Evolutionary conservation across 2,797 vertebrate species (phyloP).

Genomic region (Sparus aurata): DNA sequence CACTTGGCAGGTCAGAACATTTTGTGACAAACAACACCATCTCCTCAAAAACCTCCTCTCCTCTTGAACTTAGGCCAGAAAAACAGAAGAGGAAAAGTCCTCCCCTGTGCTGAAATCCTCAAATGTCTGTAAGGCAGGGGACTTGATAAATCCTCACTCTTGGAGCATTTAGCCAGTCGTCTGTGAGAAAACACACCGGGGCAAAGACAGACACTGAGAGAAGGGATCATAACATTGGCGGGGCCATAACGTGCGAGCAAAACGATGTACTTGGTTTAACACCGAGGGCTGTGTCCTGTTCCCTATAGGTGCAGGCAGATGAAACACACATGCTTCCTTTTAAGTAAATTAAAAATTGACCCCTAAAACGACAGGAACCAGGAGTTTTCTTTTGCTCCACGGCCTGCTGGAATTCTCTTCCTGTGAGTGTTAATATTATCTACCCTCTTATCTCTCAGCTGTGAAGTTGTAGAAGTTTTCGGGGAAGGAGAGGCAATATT

Average conservation of each 20-base stretch:
- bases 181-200: constrained; percentile 69
- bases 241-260: constrained; percentile 85
- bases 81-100: constrained; percentile 52
- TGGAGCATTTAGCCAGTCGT: constrained; percentile 69
- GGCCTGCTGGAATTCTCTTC: constrained; percentile 65
- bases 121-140: constrained; percentile 85
- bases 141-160: constrained; percentile 76
- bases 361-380: constrained; percentile 39
- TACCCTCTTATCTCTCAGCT: constrained; percentile 65
- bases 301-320: constrained; percentile 80
- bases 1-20: constrained; percentile 75
- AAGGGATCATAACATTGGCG: constrained; percentile 77
- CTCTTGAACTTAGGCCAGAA: constrained; percentile 51
- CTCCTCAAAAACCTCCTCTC: constrained; percentile 37
- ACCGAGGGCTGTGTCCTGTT: constrained; percentile 72
- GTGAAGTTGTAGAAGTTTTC: constrained; percentile 61
- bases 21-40: constrained; percentile 55
- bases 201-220: constrained; percentile 33
- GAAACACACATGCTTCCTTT: constrained; percentile 82
- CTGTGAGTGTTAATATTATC: constrained; percentile 67
- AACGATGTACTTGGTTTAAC: constrained; percentile 54
- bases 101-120: constrained; percentile 78
- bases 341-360: constrained; percentile 62
- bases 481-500: constrained; percentile 55
- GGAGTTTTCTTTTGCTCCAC: constrained; percentile 37